These are phyloP conservation scores for Euproctis similis DNA, from an alignment of 2,888 invertebrate genomes.

Conservation along the genomic window DNA sequence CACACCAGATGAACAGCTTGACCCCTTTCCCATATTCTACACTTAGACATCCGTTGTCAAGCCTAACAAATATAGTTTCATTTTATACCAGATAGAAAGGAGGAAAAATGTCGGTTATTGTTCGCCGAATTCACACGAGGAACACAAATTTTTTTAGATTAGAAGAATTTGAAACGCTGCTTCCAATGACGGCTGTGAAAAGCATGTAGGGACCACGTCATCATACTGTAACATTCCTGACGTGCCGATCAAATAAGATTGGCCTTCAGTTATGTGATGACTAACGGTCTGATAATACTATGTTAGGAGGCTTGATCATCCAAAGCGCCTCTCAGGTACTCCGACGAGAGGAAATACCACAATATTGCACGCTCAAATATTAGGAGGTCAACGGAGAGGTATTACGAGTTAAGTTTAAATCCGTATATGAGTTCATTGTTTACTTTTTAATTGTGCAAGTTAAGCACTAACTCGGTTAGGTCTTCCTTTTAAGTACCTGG, in stretches of 20 bases:
- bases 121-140: conserved; percentile 15
- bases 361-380: conserved; percentile 16
- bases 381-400: conserved; percentile 18
- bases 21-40: too few species aligned
- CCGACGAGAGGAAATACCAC: conserved; percentile 46
- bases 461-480: too few species aligned
- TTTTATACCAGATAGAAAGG: conserved; percentile 6
- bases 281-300: conserved; percentile 43
- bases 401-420: not conserved
- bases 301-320: conserved; percentile 40
- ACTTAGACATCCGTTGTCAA: too few species aligned
- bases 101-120: conserved; percentile 17
- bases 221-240: conserved; percentile 14
- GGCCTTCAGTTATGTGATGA: conserved; percentile 44
- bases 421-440: conserved; percentile 9
- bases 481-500: too few species aligned
- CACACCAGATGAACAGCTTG: too few species aligned
- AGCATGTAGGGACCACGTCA: conserved; percentile 5
- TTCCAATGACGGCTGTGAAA: conserved; percentile 5
- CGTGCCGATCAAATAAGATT: conserved; percentile 27
- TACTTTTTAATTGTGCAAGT: too few species aligned
- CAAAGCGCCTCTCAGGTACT: conserved; percentile 41
- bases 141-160: not conserved
- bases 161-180: too few species aligned
- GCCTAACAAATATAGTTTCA: too few species aligned